Percentiles rank a stretch among this genome's conserved stretches.
Conservation (phyloP, 2,888 invertebrate species). For the Lasioglossum leucozonium region DNA sequence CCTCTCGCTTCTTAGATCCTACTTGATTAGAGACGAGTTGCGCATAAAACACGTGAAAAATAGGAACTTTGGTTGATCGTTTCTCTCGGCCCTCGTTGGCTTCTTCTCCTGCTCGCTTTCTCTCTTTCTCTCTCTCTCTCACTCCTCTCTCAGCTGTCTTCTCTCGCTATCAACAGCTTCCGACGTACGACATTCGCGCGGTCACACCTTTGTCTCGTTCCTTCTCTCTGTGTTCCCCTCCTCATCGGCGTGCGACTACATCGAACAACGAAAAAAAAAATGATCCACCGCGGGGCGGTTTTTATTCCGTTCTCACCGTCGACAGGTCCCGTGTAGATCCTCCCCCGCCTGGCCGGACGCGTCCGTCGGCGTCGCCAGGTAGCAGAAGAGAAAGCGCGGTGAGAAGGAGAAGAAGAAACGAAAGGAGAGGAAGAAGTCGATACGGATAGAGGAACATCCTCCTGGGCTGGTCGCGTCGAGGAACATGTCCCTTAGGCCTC, state of each 20-base stretch:
- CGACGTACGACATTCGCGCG: slow-evolving; percentile 21
- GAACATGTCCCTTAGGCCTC: slow-evolving; percentile 53
- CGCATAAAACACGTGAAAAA: slow-evolving; percentile 80
- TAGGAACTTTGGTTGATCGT: slow-evolving; percentile 84
- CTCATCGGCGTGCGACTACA: slow-evolving; percentile 45
- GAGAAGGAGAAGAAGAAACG: slow-evolving; percentile 57
- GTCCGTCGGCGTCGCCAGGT: slow-evolving; percentile 72
- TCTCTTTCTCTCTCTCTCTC: too few relatives aligned
- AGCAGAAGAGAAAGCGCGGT: slow-evolving; percentile 54
- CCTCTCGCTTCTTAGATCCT: slow-evolving; percentile 44
- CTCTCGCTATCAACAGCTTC: slow-evolving; percentile 9
- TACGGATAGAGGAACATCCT: slow-evolving; percentile 66
- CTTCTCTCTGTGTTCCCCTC: slow-evolving; percentile 33
- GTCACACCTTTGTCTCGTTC: neutral
- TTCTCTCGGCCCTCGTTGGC: slow-evolving; percentile 41
- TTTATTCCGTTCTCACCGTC: slow-evolving; percentile 48
- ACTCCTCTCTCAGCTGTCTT: slow-evolving; percentile 38
- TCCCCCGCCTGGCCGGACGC: slow-evolving; percentile 71
- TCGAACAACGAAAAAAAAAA: too few relatives aligned
- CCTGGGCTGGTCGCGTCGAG: slow-evolving; percentile 62
- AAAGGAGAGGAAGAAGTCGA: slow-evolving; percentile 53
- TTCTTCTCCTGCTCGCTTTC: slow-evolving; percentile 30
- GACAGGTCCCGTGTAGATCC: slow-evolving; percentile 54
- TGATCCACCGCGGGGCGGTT: slow-evolving; percentile 24
- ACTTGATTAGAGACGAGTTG: slow-evolving; percentile 56